Conservation (phyloP, 2,888 invertebrate species). For the Hemicrepidius hirtus region DNA sequence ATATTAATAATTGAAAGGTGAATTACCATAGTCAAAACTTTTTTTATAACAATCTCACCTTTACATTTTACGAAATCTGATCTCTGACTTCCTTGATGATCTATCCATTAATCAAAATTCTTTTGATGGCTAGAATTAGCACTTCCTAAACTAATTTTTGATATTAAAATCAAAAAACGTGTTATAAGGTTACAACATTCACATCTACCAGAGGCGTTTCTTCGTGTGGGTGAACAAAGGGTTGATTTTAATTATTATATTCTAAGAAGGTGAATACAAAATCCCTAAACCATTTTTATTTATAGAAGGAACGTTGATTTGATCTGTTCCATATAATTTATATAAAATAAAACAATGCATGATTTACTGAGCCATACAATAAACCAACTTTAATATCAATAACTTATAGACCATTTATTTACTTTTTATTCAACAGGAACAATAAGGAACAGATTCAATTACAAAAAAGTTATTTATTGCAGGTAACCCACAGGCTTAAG, state of each 20-base stretch:
- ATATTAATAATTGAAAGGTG: not conserved
- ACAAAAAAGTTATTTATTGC: slow-evolving; percentile 5
- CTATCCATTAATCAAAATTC: not conserved
- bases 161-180: not conserved
- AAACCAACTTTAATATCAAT: too few species aligned
- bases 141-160: not conserved
- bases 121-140: not conserved
- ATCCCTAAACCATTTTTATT: too few species aligned
- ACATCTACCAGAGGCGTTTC: too few species aligned
- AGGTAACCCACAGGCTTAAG: not conserved
- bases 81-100: slow-evolving; percentile 4
- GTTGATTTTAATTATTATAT: too few species aligned
- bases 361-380: too few species aligned
- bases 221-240: too few species aligned
- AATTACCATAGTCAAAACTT: not conserved
- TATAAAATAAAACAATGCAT: too few species aligned
- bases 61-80: slow-evolving; percentile 10
- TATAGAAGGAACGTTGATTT: too few species aligned
- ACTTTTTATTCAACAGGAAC: not conserved
- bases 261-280: too few species aligned
- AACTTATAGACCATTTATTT: not conserved
- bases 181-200: too few species aligned
- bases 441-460: slow-evolving; percentile 13
- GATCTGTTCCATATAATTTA: too few species aligned
- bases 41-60: not conserved